These are phyloP conservation scores for Datnioides undecimradiatus DNA, from an alignment of 2,113 vertebrate genomes.

Conservation along the genomic window DNA sequence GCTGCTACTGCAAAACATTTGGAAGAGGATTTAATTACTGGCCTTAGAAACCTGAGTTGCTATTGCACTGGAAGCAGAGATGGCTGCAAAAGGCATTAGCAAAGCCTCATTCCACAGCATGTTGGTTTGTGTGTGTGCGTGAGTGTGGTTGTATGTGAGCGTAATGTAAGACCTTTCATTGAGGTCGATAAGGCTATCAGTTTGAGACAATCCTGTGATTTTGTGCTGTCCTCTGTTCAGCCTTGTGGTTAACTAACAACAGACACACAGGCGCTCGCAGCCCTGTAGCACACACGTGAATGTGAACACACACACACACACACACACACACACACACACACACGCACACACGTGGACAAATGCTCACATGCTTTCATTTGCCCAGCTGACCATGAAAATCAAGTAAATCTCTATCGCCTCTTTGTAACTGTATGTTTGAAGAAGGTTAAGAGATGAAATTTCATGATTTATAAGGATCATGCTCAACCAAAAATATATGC, in stretches of 20 bases:
- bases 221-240: slow-evolving; percentile 2
- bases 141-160: slow-evolving; percentile 2
- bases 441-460: slow-evolving; percentile 1
- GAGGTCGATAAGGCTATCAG: slow-evolving; percentile 49
- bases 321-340: background rate
- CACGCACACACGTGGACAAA: background rate
- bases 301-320: background rate
- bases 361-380: background rate
- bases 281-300: background rate
- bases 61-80: background rate
- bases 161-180: slow-evolving; percentile 27
- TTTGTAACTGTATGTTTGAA: background rate
- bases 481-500: background rate
- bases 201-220: slow-evolving; percentile 19
- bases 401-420: slow-evolving; percentile 1
- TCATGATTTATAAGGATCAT: background rate
- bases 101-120: slow-evolving; percentile 40
- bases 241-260: slow-evolving; percentile 39
- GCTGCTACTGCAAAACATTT: background rate
- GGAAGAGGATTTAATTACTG: slow-evolving; percentile 9
- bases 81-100: slow-evolving; percentile 8
- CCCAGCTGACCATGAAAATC: background rate
- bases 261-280: slow-evolving; percentile 20
- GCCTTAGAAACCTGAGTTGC: background rate
- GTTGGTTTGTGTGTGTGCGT: slow-evolving; percentile 13